Base-by-base conservation (phyloP, 2,888 invertebrate genomes). In the Noctua fimbriata region DNA sequence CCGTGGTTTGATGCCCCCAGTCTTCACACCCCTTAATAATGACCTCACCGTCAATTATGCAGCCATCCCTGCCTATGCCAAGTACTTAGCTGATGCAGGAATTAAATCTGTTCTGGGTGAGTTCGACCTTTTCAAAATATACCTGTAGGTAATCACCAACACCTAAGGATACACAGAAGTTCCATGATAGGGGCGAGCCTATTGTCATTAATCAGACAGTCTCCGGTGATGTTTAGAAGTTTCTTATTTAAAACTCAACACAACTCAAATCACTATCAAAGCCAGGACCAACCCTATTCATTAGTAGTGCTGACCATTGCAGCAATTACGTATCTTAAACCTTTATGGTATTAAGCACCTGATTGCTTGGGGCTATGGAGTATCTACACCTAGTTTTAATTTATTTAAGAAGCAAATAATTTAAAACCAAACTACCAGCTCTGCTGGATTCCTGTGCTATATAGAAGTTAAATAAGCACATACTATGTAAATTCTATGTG, bases 91-190 rank as follows among this genome's bases (percentile, higher is more conserved):
- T 28, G 94, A 97, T 44, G 96, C 97, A 73, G 97, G 97, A 52
- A 97, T 98, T 67, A 97, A 97, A 80, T 98, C 98, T 7, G 97
- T 98, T 60, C 95, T 98, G 82, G 98, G 98, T 98, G 95, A 94
- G 89, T 28, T 18, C 4, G 9, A 52, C 0, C 1, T 47, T 58
- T 77, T 18, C 32, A 49, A n/a, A 18, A 44, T 63, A 63, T 28
- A 60, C 16, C 28, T 60, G 60, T 63, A 28, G 28, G 60, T n/a
- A n/a, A n/a, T 55, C 55, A 55, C 12, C 4, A 24, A 55, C n/a
- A 55, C 55, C 4, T 24, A n/a, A n/a, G 12, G 24, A 55, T 55
- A n/a, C 12, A n/a, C n/a, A 58, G 1, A 55, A 55, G n/a, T 44
- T 60, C 24, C 14, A 44, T 21, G 9, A 44, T 28, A 41, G 2